A percentile compares a stretch with the other conserved stretches of the same genome.
Conservation (phyloP, 2,888 invertebrate species). For the Trichopoda pennipes region DNA sequence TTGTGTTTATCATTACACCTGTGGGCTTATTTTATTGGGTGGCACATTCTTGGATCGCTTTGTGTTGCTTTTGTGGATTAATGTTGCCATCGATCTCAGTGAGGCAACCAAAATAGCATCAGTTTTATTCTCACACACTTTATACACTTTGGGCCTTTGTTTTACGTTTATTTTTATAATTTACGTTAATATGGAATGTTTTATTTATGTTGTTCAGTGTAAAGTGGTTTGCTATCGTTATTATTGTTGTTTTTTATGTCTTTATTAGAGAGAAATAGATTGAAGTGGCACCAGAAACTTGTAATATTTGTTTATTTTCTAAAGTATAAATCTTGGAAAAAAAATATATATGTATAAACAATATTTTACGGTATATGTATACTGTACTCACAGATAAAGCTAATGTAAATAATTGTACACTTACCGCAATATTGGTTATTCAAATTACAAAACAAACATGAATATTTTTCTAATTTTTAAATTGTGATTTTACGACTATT, state of each 20-base stretch:
- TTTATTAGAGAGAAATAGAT: slow-evolving; percentile 24
- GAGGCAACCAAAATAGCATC: slow-evolving; percentile 10
- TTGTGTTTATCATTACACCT: slow-evolving; percentile 49
- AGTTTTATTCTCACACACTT: slow-evolving; percentile 57
- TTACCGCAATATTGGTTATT: slow-evolving; percentile 45
- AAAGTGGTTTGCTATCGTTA: slow-evolving; percentile 46
- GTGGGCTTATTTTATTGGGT: slow-evolving; percentile 26
- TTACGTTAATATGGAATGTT: slow-evolving; percentile 50
- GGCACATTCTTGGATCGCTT: slow-evolving; percentile 33
- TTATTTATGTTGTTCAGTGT: slow-evolving; percentile 27
- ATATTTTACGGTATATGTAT: slow-evolving; percentile 57
- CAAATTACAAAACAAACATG: slow-evolving; percentile 36
- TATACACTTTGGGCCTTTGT: slow-evolving; percentile 24
- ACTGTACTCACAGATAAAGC: slow-evolving; percentile 41
- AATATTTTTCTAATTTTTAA: slow-evolving; percentile 18
- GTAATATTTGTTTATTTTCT: slow-evolving; percentile 21
- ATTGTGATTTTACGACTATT: no score
- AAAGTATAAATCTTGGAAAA: slow-evolving; percentile 24
- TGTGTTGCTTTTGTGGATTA: slow-evolving; percentile 5
- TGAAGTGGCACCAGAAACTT: slow-evolving; percentile 6
- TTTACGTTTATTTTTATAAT: slow-evolving; percentile 38
- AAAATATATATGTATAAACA: slow-evolving; percentile 35
- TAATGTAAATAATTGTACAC: slow-evolving; percentile 53
- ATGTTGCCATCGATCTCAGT: neutral
- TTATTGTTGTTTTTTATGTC: slow-evolving; percentile 37